phyloP scores from a whole-genome alignment of 2,797 vertebrate genomes.

The Sciaenops ocellatus region DNA sequence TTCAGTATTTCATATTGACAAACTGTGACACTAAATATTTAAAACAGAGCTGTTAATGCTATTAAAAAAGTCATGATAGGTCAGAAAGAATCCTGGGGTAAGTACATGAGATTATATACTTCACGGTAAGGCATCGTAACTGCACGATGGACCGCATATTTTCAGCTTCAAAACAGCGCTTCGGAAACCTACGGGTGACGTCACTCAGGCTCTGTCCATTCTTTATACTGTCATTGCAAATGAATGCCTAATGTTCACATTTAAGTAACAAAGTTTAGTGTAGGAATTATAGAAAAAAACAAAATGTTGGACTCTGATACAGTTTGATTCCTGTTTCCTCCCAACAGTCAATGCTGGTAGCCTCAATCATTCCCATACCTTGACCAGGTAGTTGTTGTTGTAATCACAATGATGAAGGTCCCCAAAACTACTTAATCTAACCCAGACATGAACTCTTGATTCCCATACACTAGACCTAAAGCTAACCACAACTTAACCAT shows the following conservation, averaged over 20 bases:
- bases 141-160: neutral
- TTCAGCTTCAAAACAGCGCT: no score
- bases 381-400: no score
- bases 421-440: no score
- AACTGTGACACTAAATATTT: conserved; percentile 20
- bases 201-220: no score
- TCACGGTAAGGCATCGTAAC: neutral
- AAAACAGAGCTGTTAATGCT: conserved; percentile 25
- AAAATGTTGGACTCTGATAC: neutral
- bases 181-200: no score
- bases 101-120: neutral
- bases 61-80: conserved; percentile 33
- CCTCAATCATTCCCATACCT: no score
- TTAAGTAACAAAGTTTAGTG: neutral
- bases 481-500: no score
- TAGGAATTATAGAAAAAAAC: neutral
- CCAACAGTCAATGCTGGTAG: neutral
- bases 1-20: conserved; percentile 41
- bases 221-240: neutral
- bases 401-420: no score
- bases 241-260: neutral
- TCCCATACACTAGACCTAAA: no score
- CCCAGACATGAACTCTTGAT: no score
- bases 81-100: neutral
- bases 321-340: no score